Base-by-base conservation (phyloP, 2,113 vertebrate genomes). In the Lathamus discolor region DNA sequence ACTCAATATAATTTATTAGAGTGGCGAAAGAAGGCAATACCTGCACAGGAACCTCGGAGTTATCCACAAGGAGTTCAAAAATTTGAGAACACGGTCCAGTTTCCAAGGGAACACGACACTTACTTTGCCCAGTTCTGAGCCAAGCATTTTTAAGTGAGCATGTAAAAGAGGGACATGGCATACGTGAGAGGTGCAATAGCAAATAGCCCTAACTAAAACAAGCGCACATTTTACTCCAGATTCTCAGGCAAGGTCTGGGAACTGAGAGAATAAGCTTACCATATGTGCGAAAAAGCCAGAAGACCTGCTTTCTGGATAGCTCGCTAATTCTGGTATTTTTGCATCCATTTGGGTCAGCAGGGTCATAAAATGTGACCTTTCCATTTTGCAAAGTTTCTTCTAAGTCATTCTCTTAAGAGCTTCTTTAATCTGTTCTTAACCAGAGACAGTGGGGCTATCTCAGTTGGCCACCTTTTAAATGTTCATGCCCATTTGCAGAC, bases 351-450 rank as follows among this genome's bases (percentile, higher is more conserved):
- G 77, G 92, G 96, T 96, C 96, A 96, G 61, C 67, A 57, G 66
- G 92, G 88, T 97, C 86, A 86, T 73, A 93, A 91, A 92, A 83
- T 19, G 37, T 18, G 88, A 96, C 92, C 92, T 76, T 82, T 84
- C 77, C 28, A 59, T 95, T 94, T 79, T 84, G 41, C 52, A 93
- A 92, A 96, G 83, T 95, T 95, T 96, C 78, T 88, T 92, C 84
- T 77, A 79, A 95, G 94, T 85, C 72, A 55, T 92, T 83, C 70
- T 95, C 59, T 64, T 90, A 63, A 86, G 48, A 89, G 80, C 31
- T 84, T 43, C 73, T 97, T 96, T 92, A 91, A 94, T 91, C 83
- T 89, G 72, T 67, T 90, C 88, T 66, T 83, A 78, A 52, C 66
- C 86, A 73, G 80, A 64, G 89, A 64, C 80, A 83, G 88, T 82